Evolutionary conservation across 2,113 vertebrate species (phyloP).

Genomic region (Sinocyclocheilus grahami): DNA sequence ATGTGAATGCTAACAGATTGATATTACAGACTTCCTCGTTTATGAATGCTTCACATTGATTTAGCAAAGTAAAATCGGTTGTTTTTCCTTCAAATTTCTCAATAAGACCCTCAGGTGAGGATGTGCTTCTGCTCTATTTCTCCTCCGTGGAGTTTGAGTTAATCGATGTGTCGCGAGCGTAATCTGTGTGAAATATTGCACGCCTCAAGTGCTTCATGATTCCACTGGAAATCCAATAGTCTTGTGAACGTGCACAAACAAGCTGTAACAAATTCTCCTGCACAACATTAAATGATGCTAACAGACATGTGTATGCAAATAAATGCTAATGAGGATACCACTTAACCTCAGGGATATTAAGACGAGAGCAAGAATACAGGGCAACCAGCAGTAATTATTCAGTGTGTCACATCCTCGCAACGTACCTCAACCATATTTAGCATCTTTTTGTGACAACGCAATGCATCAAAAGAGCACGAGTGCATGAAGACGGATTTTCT

Average conservation of each 20-base stretch:
- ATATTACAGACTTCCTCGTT: background rate
- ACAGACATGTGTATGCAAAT: background rate
- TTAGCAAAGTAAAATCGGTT: background rate
- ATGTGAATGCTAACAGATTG: background rate
- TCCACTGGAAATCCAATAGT: background rate
- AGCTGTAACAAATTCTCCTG: background rate
- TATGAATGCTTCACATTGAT: background rate
- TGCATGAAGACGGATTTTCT: constrained; percentile 49
- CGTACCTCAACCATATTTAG: background rate
- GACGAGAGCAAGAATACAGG: background rate
- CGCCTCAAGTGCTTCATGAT: background rate
- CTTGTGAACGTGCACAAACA: background rate
- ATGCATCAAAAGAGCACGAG: constrained; percentile 44
- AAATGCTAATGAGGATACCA: background rate
- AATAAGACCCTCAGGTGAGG: background rate
- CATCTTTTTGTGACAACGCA: constrained; percentile 3
- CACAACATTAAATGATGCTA: background rate
- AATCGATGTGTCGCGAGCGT: background rate
- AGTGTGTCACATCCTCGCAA: background rate
- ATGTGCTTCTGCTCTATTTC: background rate
- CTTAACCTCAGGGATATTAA: background rate
- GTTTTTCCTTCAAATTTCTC: background rate
- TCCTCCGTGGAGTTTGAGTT: background rate
- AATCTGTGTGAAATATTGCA: background rate
- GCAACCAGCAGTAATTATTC: background rate